Conservation (phyloP, 1,140 invertebrate species). For the Musca domestica region DNA sequence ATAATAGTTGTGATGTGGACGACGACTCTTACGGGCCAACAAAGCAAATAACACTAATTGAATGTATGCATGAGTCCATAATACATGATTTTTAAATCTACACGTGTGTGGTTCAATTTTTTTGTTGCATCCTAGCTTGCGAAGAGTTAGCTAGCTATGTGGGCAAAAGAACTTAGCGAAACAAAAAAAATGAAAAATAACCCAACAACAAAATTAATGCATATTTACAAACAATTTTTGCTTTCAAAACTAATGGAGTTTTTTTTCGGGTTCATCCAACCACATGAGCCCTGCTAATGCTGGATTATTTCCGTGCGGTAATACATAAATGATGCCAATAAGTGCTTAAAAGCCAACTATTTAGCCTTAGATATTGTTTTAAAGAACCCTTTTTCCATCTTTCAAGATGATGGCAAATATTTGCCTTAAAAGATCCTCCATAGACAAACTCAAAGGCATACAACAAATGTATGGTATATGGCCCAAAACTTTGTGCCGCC, state of each 20-base stretch:
- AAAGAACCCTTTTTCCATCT: neutral
- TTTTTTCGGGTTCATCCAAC: neutral
- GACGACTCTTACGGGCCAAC: neutral
- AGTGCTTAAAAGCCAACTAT: conserved; percentile 2
- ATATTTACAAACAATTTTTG: conserved; percentile 8
- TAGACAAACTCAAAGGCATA: neutral
- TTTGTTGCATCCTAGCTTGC: neutral
- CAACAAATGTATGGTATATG: neutral
- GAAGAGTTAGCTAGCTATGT: too few species aligned
- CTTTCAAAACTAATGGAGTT: conserved; percentile 1
- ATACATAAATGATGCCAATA: too few species aligned
- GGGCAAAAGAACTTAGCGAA: too few species aligned
- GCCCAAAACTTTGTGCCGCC: neutral
- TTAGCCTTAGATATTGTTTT: conserved; percentile 7
- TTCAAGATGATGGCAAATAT: neutral
- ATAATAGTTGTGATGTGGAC: too few species aligned
- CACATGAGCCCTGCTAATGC: too few species aligned
- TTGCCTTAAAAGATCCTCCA: neutral
- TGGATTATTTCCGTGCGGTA: too few species aligned
- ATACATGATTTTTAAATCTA: conserved; percentile 22
- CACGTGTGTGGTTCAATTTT: conserved; percentile 13
- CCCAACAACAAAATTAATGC: neutral
- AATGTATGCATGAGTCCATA: conserved; percentile 19
- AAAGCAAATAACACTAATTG: conserved; percentile 22
- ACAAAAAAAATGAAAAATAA: too few species aligned